Evolutionary conservation across 2,888 invertebrate species (phyloP), one percentile per base, ranked within the genome.

Genomic region (Protodeltote pygarga): DNA sequence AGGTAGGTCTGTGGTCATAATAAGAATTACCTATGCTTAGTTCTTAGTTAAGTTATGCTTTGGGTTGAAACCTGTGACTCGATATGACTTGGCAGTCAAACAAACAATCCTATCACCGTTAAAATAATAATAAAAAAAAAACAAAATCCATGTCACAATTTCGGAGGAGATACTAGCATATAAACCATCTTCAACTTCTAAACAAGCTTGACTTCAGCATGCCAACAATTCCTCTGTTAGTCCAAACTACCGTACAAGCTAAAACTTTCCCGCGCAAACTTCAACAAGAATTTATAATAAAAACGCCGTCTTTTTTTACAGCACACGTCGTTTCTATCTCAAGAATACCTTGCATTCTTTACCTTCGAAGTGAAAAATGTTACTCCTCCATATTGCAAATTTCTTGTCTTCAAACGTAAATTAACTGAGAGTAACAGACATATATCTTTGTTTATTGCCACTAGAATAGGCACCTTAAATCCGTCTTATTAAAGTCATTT

Each of bases 341-440:
- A 13, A 57, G 52, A 62, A 65, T 65, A 55, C 52, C 64, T 53
- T 33, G 44, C 63, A 73, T 67, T 61, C 45, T 45, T 33, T 50
- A 32, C 23, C 51, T 54, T 48, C 37, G 38, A 33, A 62, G 61
- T 63, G 50, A 44, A 65, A 73, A 70, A 73, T 70, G 51, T 62
- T 66, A 62, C 66, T 65, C 60, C 55, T 44, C 39, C 27, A 68
- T 73, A 81, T 80, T 75, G 67, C 73, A 54, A 72, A 75, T 73
- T 75, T 75, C 69, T 62, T 58, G 52, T 57, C 70, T 52, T 50
- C 47, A 48, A n/a, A 47, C 53, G 55, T 62, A 74, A 78, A 80
- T 80, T 75, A 79, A 68, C 72, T 51, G 64, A 38, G 59, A 51
- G 45, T 32, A 23, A 11, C 27, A 54, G 24, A 38, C 49, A 19